These are phyloP conservation scores for Melanotaenia nigrans DNA, from an alignment of 2,797 vertebrate genomes.

Conservation along the genomic window DNA sequence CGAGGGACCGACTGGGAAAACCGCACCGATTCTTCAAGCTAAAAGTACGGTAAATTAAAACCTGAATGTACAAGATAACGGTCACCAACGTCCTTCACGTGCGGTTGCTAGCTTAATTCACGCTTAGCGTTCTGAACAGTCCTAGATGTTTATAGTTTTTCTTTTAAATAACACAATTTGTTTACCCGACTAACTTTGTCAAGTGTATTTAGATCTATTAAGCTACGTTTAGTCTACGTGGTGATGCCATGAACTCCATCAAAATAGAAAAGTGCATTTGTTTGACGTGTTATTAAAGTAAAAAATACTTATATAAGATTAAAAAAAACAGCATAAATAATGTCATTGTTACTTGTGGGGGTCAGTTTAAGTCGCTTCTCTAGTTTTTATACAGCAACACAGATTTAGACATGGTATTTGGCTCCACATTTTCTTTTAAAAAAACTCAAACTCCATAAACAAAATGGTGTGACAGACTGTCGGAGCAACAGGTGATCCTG, in stretches of 20 bases:
- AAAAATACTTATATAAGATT: neutral
- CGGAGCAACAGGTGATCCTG: constrained; percentile 76
- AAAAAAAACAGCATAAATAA: neutral
- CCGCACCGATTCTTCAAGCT: constrained; percentile 3
- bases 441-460: neutral
- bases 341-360: neutral
- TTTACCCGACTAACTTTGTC: neutral
- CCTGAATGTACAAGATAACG: neutral
- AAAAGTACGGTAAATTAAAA: constrained; percentile 32
- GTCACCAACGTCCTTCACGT: neutral
- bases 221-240: neutral
- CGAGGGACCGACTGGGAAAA: neutral
- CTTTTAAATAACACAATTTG: neutral
- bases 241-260: neutral
- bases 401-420: neutral
- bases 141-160: neutral
- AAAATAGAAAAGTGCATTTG: neutral
- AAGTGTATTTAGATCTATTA: neutral
- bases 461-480: constrained; percentile 31
- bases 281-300: neutral
- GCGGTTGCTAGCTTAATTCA: neutral
- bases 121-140: neutral
- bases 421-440: neutral
- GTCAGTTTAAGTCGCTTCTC: neutral
- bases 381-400: neutral